These are phyloP conservation scores for Montifringilla adamsi DNA, from an alignment of 2,113 vertebrate genomes.

Conservation along the genomic window DNA sequence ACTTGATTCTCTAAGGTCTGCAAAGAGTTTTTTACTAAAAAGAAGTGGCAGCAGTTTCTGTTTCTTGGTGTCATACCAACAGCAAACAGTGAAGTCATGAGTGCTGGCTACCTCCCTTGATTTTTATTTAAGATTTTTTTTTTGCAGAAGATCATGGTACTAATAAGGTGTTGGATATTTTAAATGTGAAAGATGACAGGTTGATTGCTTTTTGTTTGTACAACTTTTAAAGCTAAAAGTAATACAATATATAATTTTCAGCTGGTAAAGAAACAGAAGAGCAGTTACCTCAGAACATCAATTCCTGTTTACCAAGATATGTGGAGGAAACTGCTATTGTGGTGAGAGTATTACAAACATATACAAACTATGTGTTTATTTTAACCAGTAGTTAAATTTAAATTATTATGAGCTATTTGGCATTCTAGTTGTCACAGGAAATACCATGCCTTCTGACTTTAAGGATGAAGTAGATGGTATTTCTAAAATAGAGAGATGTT, in stretches of 20 bases:
- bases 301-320: neutral
- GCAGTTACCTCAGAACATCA: neutral
- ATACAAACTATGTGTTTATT: neutral
- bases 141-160: neutral
- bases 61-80: neutral
- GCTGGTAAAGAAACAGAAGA: neutral
- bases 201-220: neutral
- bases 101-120: neutral
- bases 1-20: neutral
- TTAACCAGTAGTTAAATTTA: neutral
- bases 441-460: neutral
- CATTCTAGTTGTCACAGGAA: neutral
- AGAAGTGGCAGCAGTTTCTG: neutral
- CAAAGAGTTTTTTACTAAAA: neutral
- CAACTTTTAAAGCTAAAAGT: neutral
- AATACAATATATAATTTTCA: neutral
- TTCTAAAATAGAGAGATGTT: neutral
- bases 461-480: neutral
- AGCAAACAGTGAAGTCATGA: neutral
- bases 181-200: neutral
- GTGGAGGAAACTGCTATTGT: neutral
- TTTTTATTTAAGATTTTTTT: neutral
- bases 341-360: neutral
- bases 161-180: neutral
- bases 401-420: neutral